Evolutionary conservation across 2,888 invertebrate genomes (phyloP).

Genomic region (Chymomyza procnemis): DNA sequence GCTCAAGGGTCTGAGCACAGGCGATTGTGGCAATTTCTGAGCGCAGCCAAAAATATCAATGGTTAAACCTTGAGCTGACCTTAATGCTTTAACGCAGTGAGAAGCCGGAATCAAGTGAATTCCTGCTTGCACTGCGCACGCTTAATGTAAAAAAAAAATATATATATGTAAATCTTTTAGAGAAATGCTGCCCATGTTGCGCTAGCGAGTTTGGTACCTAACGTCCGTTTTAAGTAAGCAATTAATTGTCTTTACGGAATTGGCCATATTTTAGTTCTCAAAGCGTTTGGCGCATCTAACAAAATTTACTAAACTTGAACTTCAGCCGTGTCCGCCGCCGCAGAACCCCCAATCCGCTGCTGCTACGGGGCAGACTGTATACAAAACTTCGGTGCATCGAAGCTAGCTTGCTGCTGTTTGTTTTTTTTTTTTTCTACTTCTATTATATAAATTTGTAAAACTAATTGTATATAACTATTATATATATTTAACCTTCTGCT

Average conservation of each 20-base stretch:
- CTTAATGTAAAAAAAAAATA: conserved; percentile 34
- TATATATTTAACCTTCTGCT: background rate
- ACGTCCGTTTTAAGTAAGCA: background rate
- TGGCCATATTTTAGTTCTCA: background rate
- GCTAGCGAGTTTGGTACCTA: no score
- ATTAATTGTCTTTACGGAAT: background rate
- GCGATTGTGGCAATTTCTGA: conserved; percentile 77
- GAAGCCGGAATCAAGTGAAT: background rate
- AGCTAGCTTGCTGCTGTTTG: background rate
- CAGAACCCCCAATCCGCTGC: no score
- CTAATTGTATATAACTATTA: background rate
- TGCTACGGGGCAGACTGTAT: background rate
- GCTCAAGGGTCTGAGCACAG: conserved; percentile 77
- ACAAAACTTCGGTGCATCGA: background rate
- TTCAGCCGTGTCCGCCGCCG: no score
- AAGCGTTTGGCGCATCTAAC: background rate
- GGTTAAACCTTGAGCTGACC: no score
- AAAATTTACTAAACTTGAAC: background rate
- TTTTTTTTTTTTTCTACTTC: background rate
- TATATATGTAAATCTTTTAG: no score
- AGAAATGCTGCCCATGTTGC: no score
- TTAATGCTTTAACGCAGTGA: conserved; percentile 6
- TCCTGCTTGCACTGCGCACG: conserved; percentile 15
- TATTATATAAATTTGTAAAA: no score
- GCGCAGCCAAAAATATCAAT: background rate